Conservation (phyloP, 2,113 vertebrate species). For the Corydoras maculifer region DNA sequence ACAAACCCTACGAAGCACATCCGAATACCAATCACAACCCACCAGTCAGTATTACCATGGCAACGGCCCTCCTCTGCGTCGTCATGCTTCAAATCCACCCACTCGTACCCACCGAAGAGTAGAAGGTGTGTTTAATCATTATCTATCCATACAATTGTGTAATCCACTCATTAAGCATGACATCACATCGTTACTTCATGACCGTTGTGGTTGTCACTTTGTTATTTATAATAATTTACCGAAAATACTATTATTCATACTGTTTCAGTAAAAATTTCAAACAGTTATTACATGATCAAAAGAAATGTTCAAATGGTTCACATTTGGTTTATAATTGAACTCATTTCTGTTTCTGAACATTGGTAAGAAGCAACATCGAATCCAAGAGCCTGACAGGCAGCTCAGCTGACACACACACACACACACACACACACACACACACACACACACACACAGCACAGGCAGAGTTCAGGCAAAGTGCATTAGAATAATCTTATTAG, state of each 20-base stretch:
- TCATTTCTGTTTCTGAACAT: neutral
- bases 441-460: neutral
- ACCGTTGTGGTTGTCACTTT: no score
- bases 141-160: no score
- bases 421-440: neutral
- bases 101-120: conserved; percentile 69
- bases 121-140: conserved; percentile 69
- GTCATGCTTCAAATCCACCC: conserved; percentile 62
- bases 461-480: neutral
- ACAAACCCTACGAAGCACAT: conserved; percentile 56
- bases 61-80: conserved; percentile 54
- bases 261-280: no score
- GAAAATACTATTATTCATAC: no score
- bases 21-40: conserved; percentile 60
- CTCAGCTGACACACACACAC: neutral
- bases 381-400: neutral
- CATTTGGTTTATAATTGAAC: neutral
- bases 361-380: neutral
- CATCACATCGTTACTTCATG: no score
- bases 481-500: conserved; percentile 41
- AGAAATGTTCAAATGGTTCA: neutral
- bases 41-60: conserved; percentile 62
- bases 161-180: no score
- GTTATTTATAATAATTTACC: no score
- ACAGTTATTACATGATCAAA: no score